Conservation (phyloP, 2,797 vertebrate species). For the Coregonus suidteri region DNA sequence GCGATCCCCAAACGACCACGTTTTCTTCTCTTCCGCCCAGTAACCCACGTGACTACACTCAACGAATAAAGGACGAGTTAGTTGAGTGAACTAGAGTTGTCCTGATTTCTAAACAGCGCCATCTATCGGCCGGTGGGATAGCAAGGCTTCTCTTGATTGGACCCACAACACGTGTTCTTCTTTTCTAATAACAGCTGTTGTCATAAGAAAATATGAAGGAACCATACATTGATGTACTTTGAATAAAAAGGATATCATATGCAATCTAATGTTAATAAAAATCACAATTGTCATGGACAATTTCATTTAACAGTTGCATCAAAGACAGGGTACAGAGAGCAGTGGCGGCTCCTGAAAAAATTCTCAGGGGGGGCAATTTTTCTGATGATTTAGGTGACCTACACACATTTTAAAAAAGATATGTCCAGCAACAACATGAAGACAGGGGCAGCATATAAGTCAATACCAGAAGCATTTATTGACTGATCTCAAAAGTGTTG, state of each 20-base stretch:
- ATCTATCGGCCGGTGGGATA: slow-evolving; percentile 11
- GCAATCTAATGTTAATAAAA: background rate
- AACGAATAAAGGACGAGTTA: background rate
- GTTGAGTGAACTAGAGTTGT: accelerated
- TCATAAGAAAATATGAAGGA: background rate
- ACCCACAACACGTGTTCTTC: background rate
- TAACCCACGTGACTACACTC: background rate
- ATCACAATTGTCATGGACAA: background rate
- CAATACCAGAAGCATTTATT: no score
- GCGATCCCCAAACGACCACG: slow-evolving; percentile 35
- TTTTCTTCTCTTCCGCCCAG: slow-evolving; percentile 25
- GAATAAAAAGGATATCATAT: background rate
- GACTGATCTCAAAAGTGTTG: no score
- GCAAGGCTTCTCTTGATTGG: background rate
- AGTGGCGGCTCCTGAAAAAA: background rate
- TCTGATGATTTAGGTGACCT: no score
- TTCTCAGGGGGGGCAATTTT: background rate
- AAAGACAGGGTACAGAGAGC: background rate
- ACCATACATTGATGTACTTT: background rate
- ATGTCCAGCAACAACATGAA: no score
- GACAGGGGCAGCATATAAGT: no score
- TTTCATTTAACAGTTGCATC: background rate
- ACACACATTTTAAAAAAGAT: no score
- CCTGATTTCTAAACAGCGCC: slow-evolving; percentile 20
- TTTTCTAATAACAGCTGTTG: no score